Evolutionary conservation across 1,140 invertebrate species (phyloP).

Genomic region (Druon quercuslanigerum): DNA sequence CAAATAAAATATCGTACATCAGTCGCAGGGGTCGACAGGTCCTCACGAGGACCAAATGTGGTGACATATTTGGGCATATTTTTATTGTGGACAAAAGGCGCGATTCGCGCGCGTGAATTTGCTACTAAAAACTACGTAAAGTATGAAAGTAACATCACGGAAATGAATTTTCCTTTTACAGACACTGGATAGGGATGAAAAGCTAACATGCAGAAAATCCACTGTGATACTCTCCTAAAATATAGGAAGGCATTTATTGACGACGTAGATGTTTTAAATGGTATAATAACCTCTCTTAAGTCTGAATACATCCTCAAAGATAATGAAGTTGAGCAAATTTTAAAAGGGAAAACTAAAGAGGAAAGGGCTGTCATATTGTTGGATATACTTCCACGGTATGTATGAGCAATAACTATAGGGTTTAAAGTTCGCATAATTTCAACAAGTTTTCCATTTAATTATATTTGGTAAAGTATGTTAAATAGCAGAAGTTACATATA

Average conservation of each 20-base stretch:
- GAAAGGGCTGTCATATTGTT: slow-evolving; percentile 59
- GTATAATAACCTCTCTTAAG: slow-evolving; percentile 61
- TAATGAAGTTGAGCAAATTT: slow-evolving; percentile 60
- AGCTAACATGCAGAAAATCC: slow-evolving; percentile 61
- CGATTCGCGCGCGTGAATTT: no score
- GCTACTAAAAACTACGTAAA: no score
- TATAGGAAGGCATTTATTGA: slow-evolving; percentile 61
- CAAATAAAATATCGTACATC: no score
- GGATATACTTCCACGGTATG: slow-evolving; percentile 64
- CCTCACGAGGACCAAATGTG: no score
- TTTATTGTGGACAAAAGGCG: no score
- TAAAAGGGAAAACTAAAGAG: slow-evolving; percentile 48
- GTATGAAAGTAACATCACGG: no score
- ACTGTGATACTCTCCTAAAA: slow-evolving; percentile 58
- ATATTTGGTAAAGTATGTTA: background rate
- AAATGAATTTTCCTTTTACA: no score
- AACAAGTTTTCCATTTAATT: background rate
- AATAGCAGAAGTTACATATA: background rate
- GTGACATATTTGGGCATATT: no score
- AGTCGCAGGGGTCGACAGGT: no score
- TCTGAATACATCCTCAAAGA: slow-evolving; percentile 60
- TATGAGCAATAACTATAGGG: background rate
- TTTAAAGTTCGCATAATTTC: background rate
- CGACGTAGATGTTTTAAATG: slow-evolving; percentile 67
- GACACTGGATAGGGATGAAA: background rate